A percentile compares a stretch with the other conserved stretches of the same genome.
Evolutionary conservation across 37 sponge, comb jelly and placozoan species (phyloP).

Genomic region (Ephydatia muelleri): DNA sequence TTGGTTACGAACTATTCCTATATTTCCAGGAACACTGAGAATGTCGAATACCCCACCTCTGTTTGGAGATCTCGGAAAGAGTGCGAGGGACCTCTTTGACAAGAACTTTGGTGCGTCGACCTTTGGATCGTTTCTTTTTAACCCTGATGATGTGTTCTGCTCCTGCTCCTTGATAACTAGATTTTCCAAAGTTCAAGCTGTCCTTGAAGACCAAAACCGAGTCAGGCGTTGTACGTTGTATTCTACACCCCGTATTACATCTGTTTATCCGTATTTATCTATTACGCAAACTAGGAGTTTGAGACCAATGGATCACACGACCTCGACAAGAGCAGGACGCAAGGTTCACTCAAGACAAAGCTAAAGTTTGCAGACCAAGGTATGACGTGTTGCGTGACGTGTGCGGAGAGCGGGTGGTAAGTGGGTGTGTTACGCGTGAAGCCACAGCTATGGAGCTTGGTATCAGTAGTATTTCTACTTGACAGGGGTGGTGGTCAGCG

Average conservation of each 20-base stretch:
- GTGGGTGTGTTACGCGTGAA: neutral
- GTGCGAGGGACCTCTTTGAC: slow-evolving; percentile 78
- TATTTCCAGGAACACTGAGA: neutral
- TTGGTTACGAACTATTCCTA: neutral
- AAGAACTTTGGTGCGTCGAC: slow-evolving; percentile 70
- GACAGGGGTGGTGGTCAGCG: slow-evolving; percentile 67
- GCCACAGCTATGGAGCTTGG: too few species aligned
- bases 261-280: neutral
- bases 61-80: slow-evolving; percentile 83
- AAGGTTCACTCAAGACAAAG: slow-evolving; percentile 72
- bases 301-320: slow-evolving; percentile 73
- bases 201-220: slow-evolving; percentile 74
- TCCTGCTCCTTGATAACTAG: slow-evolving; percentile 14
- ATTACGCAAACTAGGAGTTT: slow-evolving; percentile 50
- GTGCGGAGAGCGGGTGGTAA: neutral
- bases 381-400: slow-evolving; percentile 11
- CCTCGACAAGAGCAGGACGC: slow-evolving; percentile 63
- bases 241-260: neutral
- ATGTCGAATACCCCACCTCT: slow-evolving; percentile 59
- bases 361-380: slow-evolving; percentile 64
- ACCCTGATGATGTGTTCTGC: neutral
- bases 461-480: neutral
- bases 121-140: neutral
- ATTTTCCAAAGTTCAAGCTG: slow-evolving; percentile 78
- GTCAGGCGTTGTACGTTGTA: slow-evolving; percentile 69